phyloP scores from a whole-genome alignment of 2,888 invertebrate species.

The Digitonthophagus gazella region DNA sequence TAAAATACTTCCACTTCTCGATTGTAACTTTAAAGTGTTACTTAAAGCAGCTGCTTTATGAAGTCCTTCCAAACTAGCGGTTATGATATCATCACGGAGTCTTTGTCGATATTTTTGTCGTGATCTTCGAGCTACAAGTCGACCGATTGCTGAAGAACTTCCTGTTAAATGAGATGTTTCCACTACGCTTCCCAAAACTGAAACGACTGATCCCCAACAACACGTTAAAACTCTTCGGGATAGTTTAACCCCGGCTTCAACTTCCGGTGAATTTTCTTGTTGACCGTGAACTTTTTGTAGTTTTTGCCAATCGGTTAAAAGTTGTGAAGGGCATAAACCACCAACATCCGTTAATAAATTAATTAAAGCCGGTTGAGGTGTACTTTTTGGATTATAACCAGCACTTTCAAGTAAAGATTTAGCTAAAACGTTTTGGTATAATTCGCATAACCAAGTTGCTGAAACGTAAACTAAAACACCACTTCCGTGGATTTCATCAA shows the following conservation, averaged over 20 bases:
- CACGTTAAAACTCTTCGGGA: slow-evolving; percentile 79
- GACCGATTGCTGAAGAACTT: slow-evolving; percentile 54
- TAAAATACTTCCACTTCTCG: slow-evolving; percentile 87
- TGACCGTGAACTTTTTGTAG: slow-evolving; percentile 72
- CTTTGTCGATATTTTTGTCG: slow-evolving; percentile 57
- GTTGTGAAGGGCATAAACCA: slow-evolving; percentile 78
- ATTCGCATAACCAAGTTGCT: slow-evolving; percentile 88
- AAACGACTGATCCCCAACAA: slow-evolving; percentile 90
- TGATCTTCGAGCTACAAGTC: slow-evolving; percentile 59
- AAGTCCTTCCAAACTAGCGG: slow-evolving; percentile 83
- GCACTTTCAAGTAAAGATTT: slow-evolving; percentile 69
- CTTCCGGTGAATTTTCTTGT: slow-evolving; percentile 67
- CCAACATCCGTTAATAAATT: slow-evolving; percentile 80
- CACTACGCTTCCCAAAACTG: slow-evolving; percentile 76
- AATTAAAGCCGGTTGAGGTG: slow-evolving; percentile 64
- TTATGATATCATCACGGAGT: slow-evolving; percentile 75
- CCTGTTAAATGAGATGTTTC: slow-evolving; percentile 49
- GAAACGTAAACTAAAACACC: slow-evolving; percentile 92
- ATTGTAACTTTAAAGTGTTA: slow-evolving; percentile 84
- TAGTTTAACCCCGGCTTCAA: slow-evolving; percentile 76
- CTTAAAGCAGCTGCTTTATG: slow-evolving; percentile 89
- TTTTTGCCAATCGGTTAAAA: slow-evolving; percentile 84
- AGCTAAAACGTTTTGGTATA: slow-evolving; percentile 83
- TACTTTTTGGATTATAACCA: slow-evolving; percentile 60
- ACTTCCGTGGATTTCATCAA: slow-evolving; percentile 88